These are phyloP conservation scores for Porites rus DNA, from an alignment of 92 coral and sea anemone species.

Conservation along the genomic window DNA sequence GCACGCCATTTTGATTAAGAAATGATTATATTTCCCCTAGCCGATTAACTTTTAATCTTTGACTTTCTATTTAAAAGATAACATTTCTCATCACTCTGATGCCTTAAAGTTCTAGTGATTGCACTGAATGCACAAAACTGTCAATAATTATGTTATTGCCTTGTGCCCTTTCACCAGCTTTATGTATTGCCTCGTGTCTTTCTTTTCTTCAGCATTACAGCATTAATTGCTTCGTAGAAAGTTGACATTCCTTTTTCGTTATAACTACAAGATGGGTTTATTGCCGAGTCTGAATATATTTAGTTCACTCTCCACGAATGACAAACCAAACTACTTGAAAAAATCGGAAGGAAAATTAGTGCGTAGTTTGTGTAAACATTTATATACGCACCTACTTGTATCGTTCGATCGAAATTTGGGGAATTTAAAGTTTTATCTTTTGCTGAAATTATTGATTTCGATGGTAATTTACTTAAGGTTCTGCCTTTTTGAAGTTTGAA, in stretches of 20 bases:
- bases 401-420: neutral
- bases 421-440: neutral
- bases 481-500: neutral
- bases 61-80: neutral
- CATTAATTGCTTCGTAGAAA: no score
- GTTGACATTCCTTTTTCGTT: slow-evolving; percentile 20
- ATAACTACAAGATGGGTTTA: neutral
- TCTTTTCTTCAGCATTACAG: no score
- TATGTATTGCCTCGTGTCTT: no score
- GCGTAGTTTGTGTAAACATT: neutral
- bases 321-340: neutral
- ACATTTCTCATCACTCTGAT: neutral
- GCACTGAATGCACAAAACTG: neutral
- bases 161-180: no score
- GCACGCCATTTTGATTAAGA: slow-evolving; percentile 17
- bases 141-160: no score
- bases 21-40: neutral
- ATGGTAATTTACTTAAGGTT: neutral
- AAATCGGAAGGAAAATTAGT: neutral
- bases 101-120: neutral
- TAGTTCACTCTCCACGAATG: neutral
- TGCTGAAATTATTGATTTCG: neutral
- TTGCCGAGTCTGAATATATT: neutral
- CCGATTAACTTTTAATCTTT: neutral
- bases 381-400: no score